Evolutionary conservation across 1,140 invertebrate species (phyloP), one percentile per base, ranked within the genome.

Genomic region (Lethocerus indicus): DNA sequence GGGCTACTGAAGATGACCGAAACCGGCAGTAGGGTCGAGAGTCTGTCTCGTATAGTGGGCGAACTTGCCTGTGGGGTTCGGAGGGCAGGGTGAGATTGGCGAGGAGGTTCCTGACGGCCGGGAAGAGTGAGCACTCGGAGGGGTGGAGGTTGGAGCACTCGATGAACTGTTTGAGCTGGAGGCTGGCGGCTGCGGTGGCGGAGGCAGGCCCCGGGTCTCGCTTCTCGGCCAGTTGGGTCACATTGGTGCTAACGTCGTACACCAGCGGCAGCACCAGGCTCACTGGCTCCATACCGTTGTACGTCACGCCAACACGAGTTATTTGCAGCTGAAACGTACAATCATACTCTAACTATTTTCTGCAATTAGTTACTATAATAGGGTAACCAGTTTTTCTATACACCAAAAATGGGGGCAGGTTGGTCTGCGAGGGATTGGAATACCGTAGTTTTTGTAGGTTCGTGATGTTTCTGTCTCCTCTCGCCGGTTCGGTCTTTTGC

Each of bases 241-340:
- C 68, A 66, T 95, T 94, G 16, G 76, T 78, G 54, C 72, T 76
- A 36, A 86, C 75, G 62, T 94, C 90, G 61, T 94, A 91, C 9
- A 95, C 78, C 29, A 94, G 69, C 1, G 90, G 89, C 51, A 94
- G 67, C 7, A 91, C 79, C 21, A 96, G 62, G 3, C 83, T 81
- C 7, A 80, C 77, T 16, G 83, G 79, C 55, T 88, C 86, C 51
- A 68, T 73, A 54, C 76, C 73, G 16, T 71, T 70, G n/a, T n/a
- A n/a, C n/a, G n/a, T n/a, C n/a, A n/a, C n/a, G 7, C 74, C 78
- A 42, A 80, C 73, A 50, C 86, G 70, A 0, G 83, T 90, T 39
- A 94, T 76, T 70, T 88, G 87, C 51, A 92, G 68, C 85, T 88
- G 59, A 53, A 71, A 69, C 26, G n/a, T n/a, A n/a, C n/a, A n/a